phyloP scores from a whole-genome alignment of 53 echinoderm and acorn worm genomes.

The Actinopyga echinites region DNA sequence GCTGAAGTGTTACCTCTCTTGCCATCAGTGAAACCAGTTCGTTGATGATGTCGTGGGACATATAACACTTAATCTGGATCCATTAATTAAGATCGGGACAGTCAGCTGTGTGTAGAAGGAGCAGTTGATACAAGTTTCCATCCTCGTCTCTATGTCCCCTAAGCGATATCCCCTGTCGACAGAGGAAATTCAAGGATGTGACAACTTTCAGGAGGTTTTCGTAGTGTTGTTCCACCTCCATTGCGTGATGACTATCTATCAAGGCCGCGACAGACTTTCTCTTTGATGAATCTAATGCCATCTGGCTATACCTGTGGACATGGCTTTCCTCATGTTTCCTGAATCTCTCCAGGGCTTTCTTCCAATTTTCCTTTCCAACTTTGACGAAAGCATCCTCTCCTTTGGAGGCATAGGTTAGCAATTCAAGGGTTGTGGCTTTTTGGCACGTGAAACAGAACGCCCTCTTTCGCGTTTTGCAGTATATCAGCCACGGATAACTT shows the following conservation, averaged over 20 bases:
- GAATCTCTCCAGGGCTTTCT: too few species aligned
- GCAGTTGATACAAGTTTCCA: slow-evolving; percentile 34
- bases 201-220: slow-evolving; percentile 26
- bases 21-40: slow-evolving; percentile 19
- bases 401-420: slow-evolving; percentile 14
- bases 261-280: slow-evolving; percentile 10
- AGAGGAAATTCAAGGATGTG: slow-evolving; percentile 21
- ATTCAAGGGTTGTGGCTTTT: slow-evolving; percentile 1
- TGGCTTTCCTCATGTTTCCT: too few species aligned
- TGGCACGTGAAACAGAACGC: slow-evolving; percentile 10
- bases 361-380: too few species aligned
- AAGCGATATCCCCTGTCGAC: slow-evolving; percentile 32
- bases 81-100: slow-evolving; percentile 1
- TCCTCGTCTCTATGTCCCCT: slow-evolving; percentile 15
- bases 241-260: slow-evolving; percentile 18
- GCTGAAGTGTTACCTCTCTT: slow-evolving; percentile 14
- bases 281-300: slow-evolving; percentile 1
- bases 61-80: slow-evolving; percentile 8
- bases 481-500: slow-evolving; percentile 8
- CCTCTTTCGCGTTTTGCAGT: not conserved
- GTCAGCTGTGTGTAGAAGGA: slow-evolving; percentile 9
- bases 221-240: not conserved
- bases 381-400: slow-evolving; percentile 37
- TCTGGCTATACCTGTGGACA: slow-evolving; percentile 6
- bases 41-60: slow-evolving; percentile 15